Base-by-base conservation (phyloP, 2,797 vertebrate genomes). In the Hoplostethus mediterraneus region DNA sequence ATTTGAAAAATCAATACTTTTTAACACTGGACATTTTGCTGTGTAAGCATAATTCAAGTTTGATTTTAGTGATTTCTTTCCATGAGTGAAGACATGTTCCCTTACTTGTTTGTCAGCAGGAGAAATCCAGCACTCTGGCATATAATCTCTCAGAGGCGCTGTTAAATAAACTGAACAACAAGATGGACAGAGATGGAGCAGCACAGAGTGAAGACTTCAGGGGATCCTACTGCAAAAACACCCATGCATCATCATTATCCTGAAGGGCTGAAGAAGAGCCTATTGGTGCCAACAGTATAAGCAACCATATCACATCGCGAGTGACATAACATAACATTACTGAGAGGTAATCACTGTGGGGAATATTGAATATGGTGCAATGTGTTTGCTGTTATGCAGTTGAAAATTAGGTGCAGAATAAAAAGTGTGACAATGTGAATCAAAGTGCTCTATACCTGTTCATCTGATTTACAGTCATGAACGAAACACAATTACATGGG, bases 241-340 rank as follows among this genome's bases (percentile, higher is more conserved):
- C 47, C 67, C 81, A 77, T 86, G 71, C 54, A 86, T 92, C 89
- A 77, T 86, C 84, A 81, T 89, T 77, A 86, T 78, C 79, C 71
- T 73, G 79, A 87, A 61, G 71, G 73, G 74, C 75, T 71, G 73
- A 9, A 72, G 82, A 75, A 30, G 36, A n/a, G 30, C 33, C 44
- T 31, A 16, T 85, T 85, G 67, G 73, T 77, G 74, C 82, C 88
- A 84, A 62, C 42, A 60, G 82, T 81, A 67, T 80, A 49, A 14
- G 38, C 42, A 63, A 54, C 74, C 75, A 38, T 71, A 80, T 86
- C 80, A 72, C 82, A 81, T 80, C 87, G 80, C 75, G 36, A 64
- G 42, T 69, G 77, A 79, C 74, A 52, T 83, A 86, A 80, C 71
- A 47, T 61, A 63, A 64, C 58, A 44, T 17, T 60, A 44, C 38